These are phyloP conservation scores for Cotesia glomerata DNA, from an alignment of 1,140 invertebrate species.

Conservation along the genomic window DNA sequence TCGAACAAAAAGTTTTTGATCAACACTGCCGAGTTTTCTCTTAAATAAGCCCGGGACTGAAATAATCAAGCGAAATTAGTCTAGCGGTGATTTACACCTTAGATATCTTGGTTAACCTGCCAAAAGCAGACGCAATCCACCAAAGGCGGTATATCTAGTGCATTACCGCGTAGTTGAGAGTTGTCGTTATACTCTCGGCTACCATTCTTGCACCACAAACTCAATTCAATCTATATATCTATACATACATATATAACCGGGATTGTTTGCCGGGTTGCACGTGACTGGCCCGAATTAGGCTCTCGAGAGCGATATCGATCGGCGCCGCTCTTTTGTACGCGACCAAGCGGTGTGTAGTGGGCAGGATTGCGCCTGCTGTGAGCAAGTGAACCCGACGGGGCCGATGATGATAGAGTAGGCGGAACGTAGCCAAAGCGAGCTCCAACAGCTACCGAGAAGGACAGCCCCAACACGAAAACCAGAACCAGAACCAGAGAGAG, in stretches of 20 bases:
- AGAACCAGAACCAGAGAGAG: neutral
- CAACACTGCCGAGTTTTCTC: no score
- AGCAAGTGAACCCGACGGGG: neutral
- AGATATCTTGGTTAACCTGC: no score
- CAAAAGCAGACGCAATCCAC: no score
- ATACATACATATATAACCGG: constrained; percentile 3
- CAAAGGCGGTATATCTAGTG: no score
- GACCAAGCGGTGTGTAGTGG: neutral
- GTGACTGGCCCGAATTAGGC: constrained; percentile 23
- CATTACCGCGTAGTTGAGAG: no score
- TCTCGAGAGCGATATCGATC: constrained; percentile 19
- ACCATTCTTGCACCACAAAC: constrained; percentile 1
- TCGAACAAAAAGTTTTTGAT: no score
- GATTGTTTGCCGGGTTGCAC: constrained; percentile 15
- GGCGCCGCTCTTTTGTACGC: constrained; percentile 15
- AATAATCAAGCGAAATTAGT: no score
- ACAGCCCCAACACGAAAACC: no score
- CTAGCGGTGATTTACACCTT: no score
- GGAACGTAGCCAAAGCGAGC: neutral
- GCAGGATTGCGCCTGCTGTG: constrained; percentile 7
- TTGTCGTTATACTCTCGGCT: neutral
- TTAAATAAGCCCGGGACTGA: no score
- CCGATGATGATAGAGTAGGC: constrained; percentile 1
- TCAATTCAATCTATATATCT: neutral
- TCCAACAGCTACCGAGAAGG: no score